Conservation (phyloP, 53 echinoderm and acorn worm genomes). For the Zoroaster sp. region DNA sequence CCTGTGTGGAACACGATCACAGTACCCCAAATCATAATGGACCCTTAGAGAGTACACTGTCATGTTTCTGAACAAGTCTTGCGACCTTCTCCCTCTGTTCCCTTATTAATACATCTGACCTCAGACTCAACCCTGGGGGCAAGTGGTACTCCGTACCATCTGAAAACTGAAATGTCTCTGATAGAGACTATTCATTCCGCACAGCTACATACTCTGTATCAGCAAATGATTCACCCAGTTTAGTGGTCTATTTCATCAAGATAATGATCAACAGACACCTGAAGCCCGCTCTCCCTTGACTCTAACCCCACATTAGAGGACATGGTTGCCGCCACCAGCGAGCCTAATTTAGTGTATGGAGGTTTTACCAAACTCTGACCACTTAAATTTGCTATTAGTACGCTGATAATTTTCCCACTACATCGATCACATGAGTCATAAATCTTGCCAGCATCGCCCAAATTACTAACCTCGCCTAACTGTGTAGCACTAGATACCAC, state of each 20-base stretch:
- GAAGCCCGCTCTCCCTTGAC: background rate
- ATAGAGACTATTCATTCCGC: background rate
- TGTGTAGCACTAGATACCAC: background rate
- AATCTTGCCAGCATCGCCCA: background rate
- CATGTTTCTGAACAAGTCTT: background rate
- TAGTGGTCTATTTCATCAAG: background rate
- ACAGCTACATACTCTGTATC: background rate
- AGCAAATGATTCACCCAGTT: background rate
- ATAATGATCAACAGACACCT: background rate
- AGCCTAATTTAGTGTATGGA: background rate
- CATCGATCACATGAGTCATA: slow-evolving; percentile 1
- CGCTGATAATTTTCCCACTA: background rate
- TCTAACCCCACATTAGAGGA: background rate
- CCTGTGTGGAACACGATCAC: background rate
- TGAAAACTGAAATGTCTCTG: background rate
- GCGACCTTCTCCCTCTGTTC: background rate
- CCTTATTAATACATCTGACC: background rate
- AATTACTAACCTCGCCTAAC: background rate
- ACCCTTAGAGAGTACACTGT: background rate
- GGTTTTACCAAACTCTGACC: background rate
- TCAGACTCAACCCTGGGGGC: background rate
- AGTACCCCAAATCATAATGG: background rate
- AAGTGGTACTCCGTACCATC: background rate
- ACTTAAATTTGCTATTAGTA: background rate
- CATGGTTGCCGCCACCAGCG: background rate